These are phyloP conservation scores for Meliscaeva auricollis DNA, from an alignment of 2,888 invertebrate genomes.

Conservation along the genomic window DNA sequence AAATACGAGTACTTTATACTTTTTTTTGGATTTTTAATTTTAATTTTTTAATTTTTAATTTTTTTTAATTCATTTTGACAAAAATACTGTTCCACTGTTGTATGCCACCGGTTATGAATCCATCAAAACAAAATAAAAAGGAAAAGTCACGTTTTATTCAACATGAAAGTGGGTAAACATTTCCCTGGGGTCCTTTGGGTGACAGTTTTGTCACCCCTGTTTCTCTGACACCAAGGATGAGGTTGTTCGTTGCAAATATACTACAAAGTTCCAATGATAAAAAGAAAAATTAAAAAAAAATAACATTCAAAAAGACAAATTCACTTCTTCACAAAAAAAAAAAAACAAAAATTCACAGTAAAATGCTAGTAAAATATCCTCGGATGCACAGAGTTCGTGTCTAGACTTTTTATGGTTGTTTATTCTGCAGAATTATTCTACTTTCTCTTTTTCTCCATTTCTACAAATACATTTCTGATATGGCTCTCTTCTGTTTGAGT, in stretches of 20 bases:
- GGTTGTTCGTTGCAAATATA: neutral
- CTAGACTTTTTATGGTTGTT: constrained; percentile 77
- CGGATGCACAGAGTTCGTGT: constrained; percentile 41
- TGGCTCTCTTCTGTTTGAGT: constrained; percentile 13
- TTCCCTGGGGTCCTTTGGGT: constrained; percentile 3
- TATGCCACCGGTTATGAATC: constrained; percentile 3
- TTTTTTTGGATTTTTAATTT: too few species aligned
- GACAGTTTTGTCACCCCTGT: constrained; percentile 30
- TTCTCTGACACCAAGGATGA: constrained; percentile 20
- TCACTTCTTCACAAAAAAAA: constrained; percentile 7
- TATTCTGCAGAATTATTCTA: constrained; percentile 50
- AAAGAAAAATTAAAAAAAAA: neutral
- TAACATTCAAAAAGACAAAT: constrained; percentile 1
- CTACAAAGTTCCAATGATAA: neutral
- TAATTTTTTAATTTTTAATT: neutral
- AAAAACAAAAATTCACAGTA: constrained; percentile 11
- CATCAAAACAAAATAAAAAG: constrained; percentile 25
- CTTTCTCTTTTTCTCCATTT: neutral
- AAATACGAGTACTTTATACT: too few species aligned
- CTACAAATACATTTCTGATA: neutral
- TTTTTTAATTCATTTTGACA: neutral
- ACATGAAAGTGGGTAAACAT: constrained; percentile 5
- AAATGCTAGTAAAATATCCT: constrained; percentile 13
- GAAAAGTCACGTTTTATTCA: constrained; percentile 30
- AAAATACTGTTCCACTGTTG: neutral